These are phyloP conservation scores for Lytechinus variegatus DNA, from an alignment of 35 echinoderm and acorn worm genomes.

Conservation along the genomic window DNA sequence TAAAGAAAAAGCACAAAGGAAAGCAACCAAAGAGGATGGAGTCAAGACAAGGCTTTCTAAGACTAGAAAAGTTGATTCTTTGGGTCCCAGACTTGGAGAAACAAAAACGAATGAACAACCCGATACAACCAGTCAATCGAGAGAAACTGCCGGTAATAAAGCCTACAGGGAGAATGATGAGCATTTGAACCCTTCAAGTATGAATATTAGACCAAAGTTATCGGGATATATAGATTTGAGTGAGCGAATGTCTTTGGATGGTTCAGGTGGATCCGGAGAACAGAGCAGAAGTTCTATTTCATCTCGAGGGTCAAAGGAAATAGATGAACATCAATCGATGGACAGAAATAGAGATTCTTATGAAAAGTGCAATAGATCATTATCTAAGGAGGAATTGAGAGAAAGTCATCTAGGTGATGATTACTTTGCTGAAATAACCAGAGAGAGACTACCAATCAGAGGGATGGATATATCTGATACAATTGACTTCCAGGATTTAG, in stretches of 20 bases:
- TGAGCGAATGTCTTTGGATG: background rate
- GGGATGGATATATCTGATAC: background rate
- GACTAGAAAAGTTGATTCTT: background rate
- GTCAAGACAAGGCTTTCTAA: background rate
- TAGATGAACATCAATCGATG: background rate
- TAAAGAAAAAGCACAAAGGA: background rate
- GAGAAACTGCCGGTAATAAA: background rate
- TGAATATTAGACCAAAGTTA: background rate
- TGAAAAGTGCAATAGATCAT: background rate
- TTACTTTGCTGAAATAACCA: conserved; percentile 11
- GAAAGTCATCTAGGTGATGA: background rate
- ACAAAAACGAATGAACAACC: background rate
- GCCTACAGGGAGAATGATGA: background rate
- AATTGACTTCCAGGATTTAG: background rate
- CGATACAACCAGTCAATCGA: background rate
- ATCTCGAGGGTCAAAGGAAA: background rate
- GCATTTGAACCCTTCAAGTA: background rate
- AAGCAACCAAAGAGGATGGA: background rate
- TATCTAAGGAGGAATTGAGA: background rate
- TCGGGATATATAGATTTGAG: background rate
- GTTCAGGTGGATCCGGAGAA: conserved; percentile 5
- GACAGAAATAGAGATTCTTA: background rate
- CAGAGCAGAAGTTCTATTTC: background rate
- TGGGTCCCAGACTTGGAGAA: background rate
- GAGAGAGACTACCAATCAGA: background rate